A percentile compares a stretch with the other conserved stretches of the same genome.
These are phyloP conservation scores for Promerops cafer DNA, from an alignment of 2,113 vertebrate genomes.

Conservation along the genomic window DNA sequence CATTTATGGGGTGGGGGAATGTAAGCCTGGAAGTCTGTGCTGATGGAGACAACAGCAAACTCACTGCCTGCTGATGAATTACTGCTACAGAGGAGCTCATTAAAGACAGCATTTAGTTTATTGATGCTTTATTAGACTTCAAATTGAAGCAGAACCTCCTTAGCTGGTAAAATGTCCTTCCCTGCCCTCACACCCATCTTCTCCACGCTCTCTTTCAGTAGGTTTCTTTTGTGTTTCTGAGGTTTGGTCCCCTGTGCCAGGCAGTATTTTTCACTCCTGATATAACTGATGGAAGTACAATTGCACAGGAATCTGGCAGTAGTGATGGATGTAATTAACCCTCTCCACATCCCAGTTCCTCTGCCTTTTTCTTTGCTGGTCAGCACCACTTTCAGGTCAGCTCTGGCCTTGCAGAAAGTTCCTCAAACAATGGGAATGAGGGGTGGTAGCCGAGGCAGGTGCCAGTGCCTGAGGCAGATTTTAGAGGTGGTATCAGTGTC, in stretches of 20 bases:
- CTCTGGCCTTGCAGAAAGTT: not conserved
- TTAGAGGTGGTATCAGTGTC: not conserved
- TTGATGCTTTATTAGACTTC: not conserved
- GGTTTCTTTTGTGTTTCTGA: not conserved
- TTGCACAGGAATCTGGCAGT: not conserved
- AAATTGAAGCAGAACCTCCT: not conserved
- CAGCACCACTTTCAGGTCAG: not conserved
- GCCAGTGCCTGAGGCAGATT: not conserved
- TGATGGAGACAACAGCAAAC: not conserved
- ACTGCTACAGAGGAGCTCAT: not conserved
- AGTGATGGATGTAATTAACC: not conserved
- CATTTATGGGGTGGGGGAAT: fast-evolving
- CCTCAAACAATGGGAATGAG: not conserved
- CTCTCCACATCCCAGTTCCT: not conserved
- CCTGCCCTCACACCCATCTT: not conserved
- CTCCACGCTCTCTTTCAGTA: fast-evolving
- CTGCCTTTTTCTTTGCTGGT: not conserved
- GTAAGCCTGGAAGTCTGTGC: not conserved
- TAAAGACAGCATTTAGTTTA: not conserved
- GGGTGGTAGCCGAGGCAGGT: not conserved
- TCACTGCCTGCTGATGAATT: not conserved
- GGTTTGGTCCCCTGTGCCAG: not conserved
- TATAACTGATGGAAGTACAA: not conserved
- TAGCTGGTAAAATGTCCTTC: not conserved
- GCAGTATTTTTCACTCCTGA: not conserved